These are phyloP conservation scores for Acronicta aceris DNA, from an alignment of 2,888 invertebrate species.

Conservation along the genomic window DNA sequence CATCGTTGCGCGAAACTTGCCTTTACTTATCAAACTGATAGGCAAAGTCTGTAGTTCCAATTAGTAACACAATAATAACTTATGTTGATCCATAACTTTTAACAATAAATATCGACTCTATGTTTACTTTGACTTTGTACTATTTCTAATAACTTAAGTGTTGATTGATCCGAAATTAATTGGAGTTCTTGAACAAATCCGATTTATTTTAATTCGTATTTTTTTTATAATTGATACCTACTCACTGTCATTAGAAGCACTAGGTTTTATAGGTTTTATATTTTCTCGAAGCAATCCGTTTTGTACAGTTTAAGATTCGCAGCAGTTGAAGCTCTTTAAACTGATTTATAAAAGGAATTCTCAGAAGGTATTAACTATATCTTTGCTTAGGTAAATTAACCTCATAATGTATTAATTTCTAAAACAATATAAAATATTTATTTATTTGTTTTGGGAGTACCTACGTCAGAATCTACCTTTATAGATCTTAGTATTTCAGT, in stretches of 20 bases:
- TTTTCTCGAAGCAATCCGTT: background rate
- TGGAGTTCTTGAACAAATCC: constrained; percentile 29
- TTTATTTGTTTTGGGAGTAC: too few relatives aligned
- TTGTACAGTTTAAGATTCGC: background rate
- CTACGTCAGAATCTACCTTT: too few relatives aligned
- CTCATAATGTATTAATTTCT: too few relatives aligned
- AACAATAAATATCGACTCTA: constrained; percentile 6
- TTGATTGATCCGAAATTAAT: constrained; percentile 29
- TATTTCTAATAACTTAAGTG: constrained; percentile 4
- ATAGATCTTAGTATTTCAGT: too few relatives aligned
- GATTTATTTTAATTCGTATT: constrained; percentile 21
- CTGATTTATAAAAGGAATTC: too few relatives aligned
- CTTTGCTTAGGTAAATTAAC: too few relatives aligned
- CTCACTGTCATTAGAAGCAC: background rate
- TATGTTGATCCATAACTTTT: constrained; percentile 6
- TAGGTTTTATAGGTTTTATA: background rate
- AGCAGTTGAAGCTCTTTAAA: background rate
- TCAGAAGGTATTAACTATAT: too few relatives aligned
- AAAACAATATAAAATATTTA: too few relatives aligned
- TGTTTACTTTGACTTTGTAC: background rate
- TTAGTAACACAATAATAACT: constrained; percentile 7
- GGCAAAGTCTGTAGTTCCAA: background rate
- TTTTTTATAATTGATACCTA: background rate
- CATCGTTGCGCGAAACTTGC: background rate
- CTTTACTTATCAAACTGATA: background rate